Percentiles rank a stretch among this genome's conserved stretches.
These are phyloP conservation scores for Chloroclysta siterata DNA, from an alignment of 2,888 invertebrate species.

Conservation along the genomic window DNA sequence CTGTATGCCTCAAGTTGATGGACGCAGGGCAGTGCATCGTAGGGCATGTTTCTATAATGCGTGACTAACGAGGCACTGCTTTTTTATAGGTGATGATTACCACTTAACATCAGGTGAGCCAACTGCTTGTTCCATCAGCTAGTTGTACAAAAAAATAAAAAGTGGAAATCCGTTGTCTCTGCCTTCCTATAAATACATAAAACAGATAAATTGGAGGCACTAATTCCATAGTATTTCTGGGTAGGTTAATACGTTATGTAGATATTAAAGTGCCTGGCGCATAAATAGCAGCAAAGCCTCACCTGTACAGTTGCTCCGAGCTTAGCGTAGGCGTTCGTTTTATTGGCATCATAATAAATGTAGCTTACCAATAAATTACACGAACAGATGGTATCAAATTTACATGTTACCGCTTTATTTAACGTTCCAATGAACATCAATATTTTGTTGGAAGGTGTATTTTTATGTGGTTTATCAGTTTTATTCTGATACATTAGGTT, in stretches of 20 bases:
- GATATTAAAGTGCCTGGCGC: constrained; percentile 8
- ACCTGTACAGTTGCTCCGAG: constrained; percentile 50
- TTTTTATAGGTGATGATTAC: no score
- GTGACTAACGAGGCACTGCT: no score
- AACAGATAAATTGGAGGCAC: not conserved
- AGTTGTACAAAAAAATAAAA: no score
- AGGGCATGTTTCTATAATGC: no score
- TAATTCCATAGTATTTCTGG: not conserved
- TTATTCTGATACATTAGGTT: not conserved
- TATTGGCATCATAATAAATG: constrained; percentile 48
- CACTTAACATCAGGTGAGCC: no score
- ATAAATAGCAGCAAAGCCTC: constrained; percentile 31
- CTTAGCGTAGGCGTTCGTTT: constrained; percentile 56
- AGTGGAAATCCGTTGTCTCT: no score
- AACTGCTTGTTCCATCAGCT: no score
- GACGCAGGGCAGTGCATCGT: no score
- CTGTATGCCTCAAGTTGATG: no score
- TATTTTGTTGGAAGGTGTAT: constrained; percentile 16
- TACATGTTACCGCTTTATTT: constrained; percentile 49
- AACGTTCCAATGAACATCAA: constrained; percentile 41
- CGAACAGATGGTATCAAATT: constrained; percentile 51
- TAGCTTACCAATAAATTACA: constrained; percentile 47
- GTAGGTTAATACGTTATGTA: not conserved
- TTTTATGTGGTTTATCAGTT: not conserved
- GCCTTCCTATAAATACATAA: no score